phyloP scores from a whole-genome alignment of 2,113 vertebrate genomes.

The Lophius piscatorius region DNA sequence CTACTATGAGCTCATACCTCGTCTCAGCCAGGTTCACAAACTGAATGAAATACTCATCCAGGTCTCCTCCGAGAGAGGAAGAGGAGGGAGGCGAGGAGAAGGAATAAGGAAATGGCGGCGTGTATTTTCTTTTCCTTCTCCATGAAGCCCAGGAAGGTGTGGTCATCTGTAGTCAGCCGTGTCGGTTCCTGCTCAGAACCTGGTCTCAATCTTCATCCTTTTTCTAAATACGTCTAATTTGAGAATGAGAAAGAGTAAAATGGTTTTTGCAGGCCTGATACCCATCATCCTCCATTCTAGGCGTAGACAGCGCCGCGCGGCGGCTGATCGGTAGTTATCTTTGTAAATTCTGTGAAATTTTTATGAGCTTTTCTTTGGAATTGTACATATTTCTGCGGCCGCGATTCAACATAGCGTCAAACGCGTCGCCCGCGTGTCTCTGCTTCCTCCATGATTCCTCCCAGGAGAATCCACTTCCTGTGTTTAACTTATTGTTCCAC shows the following conservation, averaged over 20 bases:
- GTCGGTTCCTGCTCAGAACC: too few relatives aligned
- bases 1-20: conserved; percentile 31
- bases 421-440: conserved; percentile 45
- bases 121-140: too few relatives aligned
- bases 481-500: conserved; percentile 79
- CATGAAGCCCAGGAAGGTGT: too few relatives aligned
- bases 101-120: too few relatives aligned
- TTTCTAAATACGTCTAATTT: too few relatives aligned
- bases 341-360: conserved; percentile 73
- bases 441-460: conserved; percentile 41
- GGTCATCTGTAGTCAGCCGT: too few relatives aligned
- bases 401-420: conserved; percentile 44
- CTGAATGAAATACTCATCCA: conserved; percentile 34
- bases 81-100: not conserved
- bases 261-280: too few relatives aligned
- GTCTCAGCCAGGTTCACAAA: conserved; percentile 33
- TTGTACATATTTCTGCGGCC: conserved; percentile 72
- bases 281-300: too few relatives aligned
- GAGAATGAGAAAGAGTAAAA: too few relatives aligned
- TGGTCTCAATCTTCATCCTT: too few relatives aligned
- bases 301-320: too few relatives aligned
- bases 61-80: conserved; percentile 38
- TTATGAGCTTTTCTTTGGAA: conserved; percentile 46
- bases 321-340: conserved; percentile 30
- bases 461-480: conserved; percentile 32